Base-by-base conservation (phyloP, 2,113 vertebrate species). In the Saimiri boliviensis region DNA sequence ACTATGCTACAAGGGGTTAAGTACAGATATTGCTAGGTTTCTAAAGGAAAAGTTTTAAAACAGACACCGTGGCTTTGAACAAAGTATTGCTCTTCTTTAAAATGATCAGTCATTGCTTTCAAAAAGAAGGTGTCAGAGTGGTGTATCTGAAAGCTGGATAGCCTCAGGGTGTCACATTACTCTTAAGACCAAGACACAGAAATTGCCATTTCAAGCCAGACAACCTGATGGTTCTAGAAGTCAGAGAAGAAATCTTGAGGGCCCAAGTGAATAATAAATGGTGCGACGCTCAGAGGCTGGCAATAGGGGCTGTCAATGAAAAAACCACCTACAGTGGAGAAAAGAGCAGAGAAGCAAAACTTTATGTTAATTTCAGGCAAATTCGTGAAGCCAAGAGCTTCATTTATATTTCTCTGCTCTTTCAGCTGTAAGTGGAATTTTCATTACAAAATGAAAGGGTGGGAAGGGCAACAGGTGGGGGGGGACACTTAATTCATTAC, bases 241-340 rank as follows among this genome's bases (percentile, higher is more conserved):
- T 99, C 99, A 99, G 99, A 99, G 99, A 99, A 99, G 99, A 99
- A 99, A 99, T 99, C 99, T 99, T 99, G 99, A 98, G 99, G 99
- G 98, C 99, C 99, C 99, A 99, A 99, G 98, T 99, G 99, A 99
- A 99, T 99, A 99, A 99, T 99, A 99, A 99, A 99, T 98, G 99
- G 99, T 98, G 99, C 99, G 98, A 99, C 98, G 99, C 99, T 99
- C 98, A 99, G 99, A 97, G 99, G 99, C 99, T 99, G 99, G 99
- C 99, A 99, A 99, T 99, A 99, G 99, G 99, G 99, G 99, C 99
- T 99, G 99, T 99, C 99, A 99, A 99, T 99, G 99, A 99, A 99
- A 99, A 99, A 99, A 99, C 99, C 99, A 99, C 99, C 99, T 99
- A 99, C 99, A 99, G 99, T 98, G 98, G 98, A 98, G 98, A 99